These are phyloP conservation scores for Capromys pilorides DNA, from an alignment of 2,797 vertebrate species.

Conservation along the genomic window DNA sequence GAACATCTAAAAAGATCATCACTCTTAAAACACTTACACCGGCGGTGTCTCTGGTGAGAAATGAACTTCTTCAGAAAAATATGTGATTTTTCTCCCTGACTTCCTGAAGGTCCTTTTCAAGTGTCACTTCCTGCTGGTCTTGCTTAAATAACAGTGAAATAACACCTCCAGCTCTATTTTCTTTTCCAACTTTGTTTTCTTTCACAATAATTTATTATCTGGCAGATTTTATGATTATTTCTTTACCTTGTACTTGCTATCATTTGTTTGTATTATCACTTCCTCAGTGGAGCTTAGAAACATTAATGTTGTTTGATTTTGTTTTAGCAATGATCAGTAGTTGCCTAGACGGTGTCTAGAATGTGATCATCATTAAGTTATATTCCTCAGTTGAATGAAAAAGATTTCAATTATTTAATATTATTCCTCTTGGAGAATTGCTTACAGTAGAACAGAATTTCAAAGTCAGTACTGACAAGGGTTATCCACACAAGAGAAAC, in stretches of 20 bases:
- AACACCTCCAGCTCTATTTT: background rate
- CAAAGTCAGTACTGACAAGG: too few relatives aligned
- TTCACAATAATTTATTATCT: background rate
- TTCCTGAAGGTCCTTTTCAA: background rate
- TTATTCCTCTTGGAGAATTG: background rate
- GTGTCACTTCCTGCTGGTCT: background rate
- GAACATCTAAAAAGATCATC: background rate
- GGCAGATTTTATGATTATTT: background rate
- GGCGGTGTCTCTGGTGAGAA: background rate
- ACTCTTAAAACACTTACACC: background rate
- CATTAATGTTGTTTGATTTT: background rate
- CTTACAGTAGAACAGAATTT: background rate
- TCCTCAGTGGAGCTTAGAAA: background rate
- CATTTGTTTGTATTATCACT: background rate
- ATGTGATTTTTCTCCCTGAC: background rate
- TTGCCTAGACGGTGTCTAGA: background rate
- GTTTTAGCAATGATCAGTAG: too few relatives aligned
- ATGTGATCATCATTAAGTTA: background rate
- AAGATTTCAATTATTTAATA: background rate
- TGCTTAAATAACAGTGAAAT: background rate
- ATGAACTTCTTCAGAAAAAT: background rate
- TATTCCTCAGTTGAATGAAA: background rate
- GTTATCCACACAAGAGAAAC: rapidly evolving
- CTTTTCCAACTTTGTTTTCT: too few relatives aligned
- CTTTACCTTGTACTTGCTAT: background rate